Evolutionary conservation across 2,113 vertebrate species (phyloP), one percentile per base, ranked within the genome.

Genomic region (Campylorhamphus procurvoides): DNA sequence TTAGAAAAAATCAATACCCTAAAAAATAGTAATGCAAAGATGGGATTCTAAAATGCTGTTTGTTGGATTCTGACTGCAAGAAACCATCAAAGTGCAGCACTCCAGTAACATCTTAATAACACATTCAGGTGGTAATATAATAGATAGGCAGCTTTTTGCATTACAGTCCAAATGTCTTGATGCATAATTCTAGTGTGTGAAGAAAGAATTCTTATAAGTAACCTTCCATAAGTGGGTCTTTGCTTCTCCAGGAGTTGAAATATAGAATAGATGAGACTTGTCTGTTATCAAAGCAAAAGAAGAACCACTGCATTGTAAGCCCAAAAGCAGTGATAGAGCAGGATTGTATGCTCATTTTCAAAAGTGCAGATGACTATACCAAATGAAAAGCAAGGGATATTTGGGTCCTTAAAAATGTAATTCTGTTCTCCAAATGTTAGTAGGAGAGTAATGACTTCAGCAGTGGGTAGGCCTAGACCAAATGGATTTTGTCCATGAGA

Each of bases 31-130:
- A 96, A 97, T 96, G 76, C 49, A 93, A 86, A 83, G 78, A 78
- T 90, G 31, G 35, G 73, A 96, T 95, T 96, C 83, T 96, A 94
- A 97, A 97, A 97, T 96, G 20, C 81, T 81, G 77, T 81, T 77
- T 12, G 84, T 79, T 92, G 92, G 88, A 71, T 40, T 97, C 94
- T 90, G 81, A 59, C 94, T 97, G 94, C 77, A 97, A 85, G 89
- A 97, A 98, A 97, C 94, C 94, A 97, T 92, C 97, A 97, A 97
- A 96, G 90, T 96, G 91, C 55, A 96, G 91, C 96, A 95, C 93
- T 84, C 73, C 76, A 95, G 96, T 94, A 97, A 96, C 84, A 95
- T 97, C 97, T 98, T 96, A 97, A 95, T 96, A 97, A 86, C 78
- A 86, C 74, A 94, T 95, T 94, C 94, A 94, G 93, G 79, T 87